Percentiles rank a stretch among this genome's conserved stretches.
Evolutionary conservation across 2,797 vertebrate genomes (phyloP).

Genomic region (Takifugu rubripes): DNA sequence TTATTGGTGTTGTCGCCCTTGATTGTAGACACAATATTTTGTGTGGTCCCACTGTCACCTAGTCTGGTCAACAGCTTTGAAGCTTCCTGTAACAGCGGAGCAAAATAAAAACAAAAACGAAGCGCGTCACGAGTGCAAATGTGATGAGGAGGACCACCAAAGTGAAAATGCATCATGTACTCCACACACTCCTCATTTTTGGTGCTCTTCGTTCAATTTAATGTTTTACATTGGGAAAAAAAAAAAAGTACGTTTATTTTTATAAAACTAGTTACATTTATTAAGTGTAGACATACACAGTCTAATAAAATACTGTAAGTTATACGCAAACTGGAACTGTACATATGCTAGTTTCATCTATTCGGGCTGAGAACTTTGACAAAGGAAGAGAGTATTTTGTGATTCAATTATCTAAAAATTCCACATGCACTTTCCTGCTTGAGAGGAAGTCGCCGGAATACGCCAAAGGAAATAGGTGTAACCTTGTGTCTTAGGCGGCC

Average conservation of each 20-base stretch:
- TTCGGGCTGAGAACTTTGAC: constrained; percentile 23
- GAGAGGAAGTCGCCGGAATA: constrained; percentile 61
- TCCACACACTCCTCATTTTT: no score
- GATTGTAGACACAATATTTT: constrained; percentile 57
- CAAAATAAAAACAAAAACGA: constrained; percentile 1
- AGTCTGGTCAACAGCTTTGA: constrained; percentile 2
- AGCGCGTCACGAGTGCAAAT: no score
- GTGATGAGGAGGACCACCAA: no score
- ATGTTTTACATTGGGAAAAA: no score
- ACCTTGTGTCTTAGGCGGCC: constrained; percentile 34
- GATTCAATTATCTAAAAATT: constrained; percentile 60
- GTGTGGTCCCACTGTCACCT: constrained; percentile 21
- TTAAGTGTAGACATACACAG: constrained; percentile 49
- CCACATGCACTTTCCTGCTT: constrained; percentile 67
- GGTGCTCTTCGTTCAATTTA: no score
- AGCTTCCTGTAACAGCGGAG: background rate
- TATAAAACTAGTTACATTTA: constrained; percentile 75
- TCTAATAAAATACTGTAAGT: constrained; percentile 63
- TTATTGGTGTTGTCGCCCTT: constrained; percentile 55
- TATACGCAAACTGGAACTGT: constrained; percentile 64
- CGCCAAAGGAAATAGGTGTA: constrained; percentile 58
- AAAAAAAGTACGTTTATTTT: constrained; percentile 63
- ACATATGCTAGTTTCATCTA: constrained; percentile 53
- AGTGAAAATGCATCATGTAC: no score
- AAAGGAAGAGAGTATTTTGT: constrained; percentile 51